Evolutionary conservation across 2,797 vertebrate genomes (phyloP), one percentile per base, ranked within the genome.

Genomic region (Lacerta agilis): DNA sequence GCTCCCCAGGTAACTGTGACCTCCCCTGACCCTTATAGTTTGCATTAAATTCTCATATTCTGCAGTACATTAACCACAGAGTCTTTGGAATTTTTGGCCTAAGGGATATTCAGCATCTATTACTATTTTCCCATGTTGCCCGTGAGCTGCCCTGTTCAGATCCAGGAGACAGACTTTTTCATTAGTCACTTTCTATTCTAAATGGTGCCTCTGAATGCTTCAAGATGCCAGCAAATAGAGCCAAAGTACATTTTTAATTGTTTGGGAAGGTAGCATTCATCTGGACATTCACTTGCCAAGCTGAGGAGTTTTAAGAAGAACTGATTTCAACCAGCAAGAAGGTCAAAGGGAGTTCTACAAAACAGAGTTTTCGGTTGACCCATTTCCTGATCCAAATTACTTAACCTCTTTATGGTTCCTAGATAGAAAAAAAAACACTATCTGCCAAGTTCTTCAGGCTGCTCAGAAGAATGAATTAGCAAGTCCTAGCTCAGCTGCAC

Each of bases 131-230:
- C 8, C 0, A 2, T 55, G 78, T 15, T 3, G 1, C 25, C 4
- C 0, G 0, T 64, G 25, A 86, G 41, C 69, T 83, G 89, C n/a
- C 86, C 41, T 85, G 72, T 83, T 88, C 49, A 78, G 91, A 11
- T 87, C 87, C 73, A 73, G 27, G 55, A 29, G 79, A 88, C 90
- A 91, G 87, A 41, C 80, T 86, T 86, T 71, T 49, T 8, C 87
- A 67, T 76, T 85, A 83, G 78, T 79, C 87, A 87, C 77, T 4
- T 72, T 58, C 84, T 25, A 15, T 33, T 92, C 23, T 73, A 88
- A 84, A 85, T 41, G 33, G 82, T 92, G 78, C 76, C 23, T 88
- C 91, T 92, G 0, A 93, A 87, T 33, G 89, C 90, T 92, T 94
- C 92, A 91, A 94, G 94, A 83, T 92, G 20, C 77, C 88, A 91